These are phyloP conservation scores for Misgurnus mizolepis DNA, from an alignment of 2,113 vertebrate species.

Conservation along the genomic window DNA sequence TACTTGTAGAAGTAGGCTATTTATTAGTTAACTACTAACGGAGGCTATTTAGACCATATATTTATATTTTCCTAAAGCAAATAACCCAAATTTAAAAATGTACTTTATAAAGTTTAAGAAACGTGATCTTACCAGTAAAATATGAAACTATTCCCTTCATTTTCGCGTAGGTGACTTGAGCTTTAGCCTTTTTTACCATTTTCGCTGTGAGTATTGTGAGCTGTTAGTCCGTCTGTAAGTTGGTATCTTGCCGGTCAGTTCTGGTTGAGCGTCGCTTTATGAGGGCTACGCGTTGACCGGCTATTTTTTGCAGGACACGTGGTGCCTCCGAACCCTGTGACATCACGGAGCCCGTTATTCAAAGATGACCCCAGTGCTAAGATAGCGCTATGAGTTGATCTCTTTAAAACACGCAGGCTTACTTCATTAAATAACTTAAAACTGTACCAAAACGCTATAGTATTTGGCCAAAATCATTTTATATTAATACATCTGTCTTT, in stretches of 20 bases:
- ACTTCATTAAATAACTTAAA: too few species aligned
- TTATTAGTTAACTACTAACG: too few species aligned
- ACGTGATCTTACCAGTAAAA: constrained; percentile 69
- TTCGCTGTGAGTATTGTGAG: neutral
- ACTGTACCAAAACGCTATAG: too few species aligned
- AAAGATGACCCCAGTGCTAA: neutral
- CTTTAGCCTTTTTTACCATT: constrained; percentile 63
- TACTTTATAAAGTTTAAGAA: constrained; percentile 5
- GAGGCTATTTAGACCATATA: too few species aligned
- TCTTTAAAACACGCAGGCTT: too few species aligned
- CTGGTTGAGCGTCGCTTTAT: constrained; percentile 37
- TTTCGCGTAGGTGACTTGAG: constrained; percentile 67
- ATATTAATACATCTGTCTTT: too few species aligned
- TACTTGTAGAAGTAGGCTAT: too few species aligned
- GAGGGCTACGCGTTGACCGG: constrained; percentile 3
- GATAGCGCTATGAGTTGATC: too few species aligned
- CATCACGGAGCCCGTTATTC: constrained; percentile 27
- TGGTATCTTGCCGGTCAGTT: constrained; percentile 32
- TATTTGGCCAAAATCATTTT: too few species aligned
- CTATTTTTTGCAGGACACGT: constrained; percentile 58
- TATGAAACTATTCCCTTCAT: constrained; percentile 72
- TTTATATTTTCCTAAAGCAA: too few species aligned
- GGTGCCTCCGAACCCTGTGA: constrained; percentile 41
- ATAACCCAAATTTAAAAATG: too few species aligned
- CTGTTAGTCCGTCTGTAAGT: neutral